phyloP scores from a whole-genome alignment of 2,888 invertebrate genomes.

The Drosophila maculinotata region DNA sequence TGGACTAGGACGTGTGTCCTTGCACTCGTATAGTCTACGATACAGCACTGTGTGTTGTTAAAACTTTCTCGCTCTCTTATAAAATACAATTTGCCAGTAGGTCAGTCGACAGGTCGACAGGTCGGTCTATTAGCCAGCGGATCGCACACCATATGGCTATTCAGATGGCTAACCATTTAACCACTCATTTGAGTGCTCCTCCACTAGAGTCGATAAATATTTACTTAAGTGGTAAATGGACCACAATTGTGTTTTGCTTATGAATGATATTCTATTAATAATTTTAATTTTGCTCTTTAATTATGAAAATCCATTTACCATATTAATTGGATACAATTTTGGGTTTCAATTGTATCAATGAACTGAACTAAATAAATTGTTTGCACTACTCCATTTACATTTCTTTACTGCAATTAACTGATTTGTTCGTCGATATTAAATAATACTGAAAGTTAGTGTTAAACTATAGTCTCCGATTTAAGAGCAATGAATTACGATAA shows the following conservation, averaged over 20 bases:
- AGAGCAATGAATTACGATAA: too few species aligned
- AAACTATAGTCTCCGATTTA: too few species aligned
- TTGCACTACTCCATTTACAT: not conserved
- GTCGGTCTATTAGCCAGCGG: slow-evolving; percentile 13
- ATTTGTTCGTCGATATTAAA: not conserved
- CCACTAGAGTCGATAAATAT: slow-evolving; percentile 26
- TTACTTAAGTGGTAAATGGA: slow-evolving; percentile 25
- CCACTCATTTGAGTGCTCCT: slow-evolving; percentile 29
- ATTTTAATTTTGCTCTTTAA: not conserved
- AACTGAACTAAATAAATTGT: not conserved
- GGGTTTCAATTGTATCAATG: not conserved
- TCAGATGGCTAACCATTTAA: slow-evolving; percentile 17
- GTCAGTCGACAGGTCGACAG: slow-evolving; percentile 38
- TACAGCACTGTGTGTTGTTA: not conserved
- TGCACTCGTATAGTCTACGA: not conserved
- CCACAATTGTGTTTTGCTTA: slow-evolving; percentile 4
- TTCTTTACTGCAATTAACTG: too few species aligned
- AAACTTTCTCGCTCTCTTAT: slow-evolving; percentile 4
- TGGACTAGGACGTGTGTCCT: not conserved
- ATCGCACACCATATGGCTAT: slow-evolving; percentile 4
- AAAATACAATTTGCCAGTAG: slow-evolving; percentile 5
- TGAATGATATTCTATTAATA: slow-evolving; percentile 28
- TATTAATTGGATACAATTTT: slow-evolving; percentile 1
- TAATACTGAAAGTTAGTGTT: not conserved
- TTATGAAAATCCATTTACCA: slow-evolving; percentile 7